Conservation (phyloP, 1,140 invertebrate species). For the Lysiphlebus fabarum region DNA sequence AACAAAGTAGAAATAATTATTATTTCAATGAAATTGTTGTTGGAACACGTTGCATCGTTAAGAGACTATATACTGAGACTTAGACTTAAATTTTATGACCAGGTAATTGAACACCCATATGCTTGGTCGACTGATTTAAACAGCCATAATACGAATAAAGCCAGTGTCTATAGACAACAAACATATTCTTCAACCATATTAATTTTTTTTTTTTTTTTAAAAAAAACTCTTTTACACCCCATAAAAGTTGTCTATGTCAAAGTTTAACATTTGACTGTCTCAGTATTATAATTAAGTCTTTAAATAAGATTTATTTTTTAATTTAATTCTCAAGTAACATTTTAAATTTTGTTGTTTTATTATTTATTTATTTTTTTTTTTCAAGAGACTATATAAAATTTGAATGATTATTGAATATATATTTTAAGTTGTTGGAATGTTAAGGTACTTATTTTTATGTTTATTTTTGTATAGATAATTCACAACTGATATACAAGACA, state of each 20-base stretch:
- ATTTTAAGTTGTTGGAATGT: too few relatives aligned
- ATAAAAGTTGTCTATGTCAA: constrained; percentile 1
- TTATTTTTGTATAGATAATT: constrained; percentile 54
- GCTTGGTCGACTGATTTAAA: constrained; percentile 40
- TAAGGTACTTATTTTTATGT: constrained; percentile 30
- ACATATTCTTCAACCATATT: background rate
- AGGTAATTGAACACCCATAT: constrained; percentile 43
- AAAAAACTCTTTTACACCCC: constrained; percentile 13
- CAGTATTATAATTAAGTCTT: too few relatives aligned
- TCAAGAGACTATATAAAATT: too few relatives aligned
- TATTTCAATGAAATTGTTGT: too few relatives aligned
- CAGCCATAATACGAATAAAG: constrained; percentile 34
- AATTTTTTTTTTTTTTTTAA: background rate
- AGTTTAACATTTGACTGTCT: background rate
- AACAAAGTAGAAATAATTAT: too few relatives aligned
- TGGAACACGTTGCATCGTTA: too few relatives aligned
- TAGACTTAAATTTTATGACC: constrained; percentile 36
- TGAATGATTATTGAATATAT: too few relatives aligned
- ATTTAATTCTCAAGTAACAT: too few relatives aligned
- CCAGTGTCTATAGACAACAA: constrained; percentile 5
- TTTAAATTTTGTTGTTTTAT: too few relatives aligned
- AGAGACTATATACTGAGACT: too few relatives aligned
- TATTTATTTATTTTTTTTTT: too few relatives aligned
- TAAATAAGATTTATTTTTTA: too few relatives aligned
- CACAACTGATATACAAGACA: constrained; percentile 36